Evolutionary conservation across 2,888 invertebrate genomes (phyloP).

Genomic region (Mongoloraphidia duomilia): DNA sequence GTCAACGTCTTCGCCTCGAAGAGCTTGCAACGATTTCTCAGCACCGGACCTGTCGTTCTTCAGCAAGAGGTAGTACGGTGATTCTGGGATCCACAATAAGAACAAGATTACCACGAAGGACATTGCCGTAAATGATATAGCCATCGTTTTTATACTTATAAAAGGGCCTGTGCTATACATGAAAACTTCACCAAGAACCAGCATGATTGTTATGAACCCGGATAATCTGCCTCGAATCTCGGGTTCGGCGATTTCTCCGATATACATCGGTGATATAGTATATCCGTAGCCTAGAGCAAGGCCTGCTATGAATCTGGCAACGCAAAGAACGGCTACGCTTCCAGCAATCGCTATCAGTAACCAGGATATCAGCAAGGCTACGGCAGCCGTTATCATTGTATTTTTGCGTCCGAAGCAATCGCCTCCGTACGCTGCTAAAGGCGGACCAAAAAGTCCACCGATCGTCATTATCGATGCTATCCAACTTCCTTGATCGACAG

Average conservation of each 20-base stretch:
- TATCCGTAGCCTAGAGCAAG: conserved; percentile 32
- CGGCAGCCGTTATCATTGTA: not conserved
- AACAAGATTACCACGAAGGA: conserved; percentile 40
- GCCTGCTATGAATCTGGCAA: conserved; percentile 35
- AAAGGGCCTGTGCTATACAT: conserved; percentile 46
- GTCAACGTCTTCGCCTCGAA: conserved; percentile 35
- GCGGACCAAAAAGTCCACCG: conserved; percentile 4
- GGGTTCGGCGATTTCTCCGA: conserved; percentile 42
- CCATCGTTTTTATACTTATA: conserved; percentile 38
- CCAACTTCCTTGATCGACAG: conserved; percentile 5
- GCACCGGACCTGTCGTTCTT: conserved; percentile 31
- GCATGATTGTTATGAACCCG: conserved; percentile 39
- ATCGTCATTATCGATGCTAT: conserved; percentile 3
- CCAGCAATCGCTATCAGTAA: not conserved
- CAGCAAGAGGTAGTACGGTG: conserved; percentile 35
- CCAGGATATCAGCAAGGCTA: conserved; percentile 3
- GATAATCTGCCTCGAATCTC: conserved; percentile 44
- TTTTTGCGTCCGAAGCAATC: conserved; percentile 3
- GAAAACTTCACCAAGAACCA: conserved; percentile 41
- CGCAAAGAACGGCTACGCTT: not conserved
- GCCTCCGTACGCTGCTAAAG: conserved; percentile 2
- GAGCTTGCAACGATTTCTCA: conserved; percentile 35
- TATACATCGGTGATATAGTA: conserved; percentile 37
- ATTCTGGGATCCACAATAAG: conserved; percentile 52
- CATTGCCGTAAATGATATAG: conserved; percentile 39